phyloP scores from a whole-genome alignment of 2,888 invertebrate species.

The Campoplex capitator region DNA sequence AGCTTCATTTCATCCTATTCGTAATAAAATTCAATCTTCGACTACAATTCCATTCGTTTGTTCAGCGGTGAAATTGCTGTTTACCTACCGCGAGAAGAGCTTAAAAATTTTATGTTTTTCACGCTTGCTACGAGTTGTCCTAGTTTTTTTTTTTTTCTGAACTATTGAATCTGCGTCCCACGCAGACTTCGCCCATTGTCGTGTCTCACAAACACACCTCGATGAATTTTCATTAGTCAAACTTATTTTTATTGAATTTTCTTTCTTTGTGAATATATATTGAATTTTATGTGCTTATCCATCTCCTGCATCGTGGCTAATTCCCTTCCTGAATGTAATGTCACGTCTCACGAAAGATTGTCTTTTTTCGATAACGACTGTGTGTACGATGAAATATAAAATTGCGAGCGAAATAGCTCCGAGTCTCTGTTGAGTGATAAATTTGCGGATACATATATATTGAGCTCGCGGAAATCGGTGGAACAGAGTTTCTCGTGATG shows the following conservation, averaged over 20 bases:
- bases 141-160: background rate
- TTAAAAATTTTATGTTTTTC: background rate
- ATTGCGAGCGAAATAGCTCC: background rate
- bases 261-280: background rate
- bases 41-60: background rate
- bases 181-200: background rate
- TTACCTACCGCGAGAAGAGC: background rate
- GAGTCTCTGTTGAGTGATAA: background rate
- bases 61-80: conserved; percentile 3
- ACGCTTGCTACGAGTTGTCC: background rate
- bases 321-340: background rate
- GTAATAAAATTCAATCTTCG: conserved; percentile 4
- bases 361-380: background rate
- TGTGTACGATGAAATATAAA: background rate
- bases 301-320: background rate
- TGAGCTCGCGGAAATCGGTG: conserved; percentile 4
- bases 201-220: background rate
- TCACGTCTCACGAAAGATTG: background rate
- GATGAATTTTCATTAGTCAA: background rate
- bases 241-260: background rate
- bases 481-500: conserved; percentile 8
- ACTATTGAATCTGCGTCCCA: background rate
- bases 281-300: background rate
- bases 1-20: conserved; percentile 23
- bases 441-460: background rate